Percentiles rank a stretch among this genome's conserved stretches.
phyloP scores from a whole-genome alignment of 2,888 invertebrate genomes.

The Diadegma fenestrale region DNA sequence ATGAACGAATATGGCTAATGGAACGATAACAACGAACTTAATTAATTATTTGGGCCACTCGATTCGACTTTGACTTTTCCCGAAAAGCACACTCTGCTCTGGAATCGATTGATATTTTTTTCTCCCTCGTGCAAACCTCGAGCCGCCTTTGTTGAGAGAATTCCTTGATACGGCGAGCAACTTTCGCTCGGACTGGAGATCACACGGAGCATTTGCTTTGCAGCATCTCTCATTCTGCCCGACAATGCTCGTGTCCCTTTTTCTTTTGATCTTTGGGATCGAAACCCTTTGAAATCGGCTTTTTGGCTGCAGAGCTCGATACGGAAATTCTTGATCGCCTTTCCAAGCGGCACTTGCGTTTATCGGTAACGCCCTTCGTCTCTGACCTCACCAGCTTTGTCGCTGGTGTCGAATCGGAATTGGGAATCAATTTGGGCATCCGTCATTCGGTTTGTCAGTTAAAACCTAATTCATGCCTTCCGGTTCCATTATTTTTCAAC shows the following conservation, averaged over 20 bases:
- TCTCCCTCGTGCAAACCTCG: not conserved
- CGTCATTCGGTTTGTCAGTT: slow-evolving; percentile 8
- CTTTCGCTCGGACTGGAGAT: slow-evolving; percentile 3
- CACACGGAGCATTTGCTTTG: slow-evolving; percentile 13
- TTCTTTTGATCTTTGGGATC: slow-evolving; percentile 56
- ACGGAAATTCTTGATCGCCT: slow-evolving; percentile 34
- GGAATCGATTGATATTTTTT: not conserved
- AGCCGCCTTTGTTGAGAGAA: slow-evolving; percentile 6
- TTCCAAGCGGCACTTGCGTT: slow-evolving; percentile 32
- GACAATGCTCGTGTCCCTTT: slow-evolving; percentile 6
- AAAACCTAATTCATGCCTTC: not conserved
- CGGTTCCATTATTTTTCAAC: not conserved
- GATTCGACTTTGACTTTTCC: not conserved
- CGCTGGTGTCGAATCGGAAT: slow-evolving; percentile 1
- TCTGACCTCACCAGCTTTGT: slow-evolving; percentile 8
- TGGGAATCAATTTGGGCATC: not conserved
- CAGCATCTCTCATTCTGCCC: slow-evolving; percentile 8
- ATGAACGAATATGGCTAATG: not conserved
- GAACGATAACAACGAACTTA: not conserved
- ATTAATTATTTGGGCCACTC: not conserved
- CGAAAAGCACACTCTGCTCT: too few species aligned
- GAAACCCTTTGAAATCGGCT: slow-evolving; percentile 48
- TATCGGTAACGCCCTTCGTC: not conserved
- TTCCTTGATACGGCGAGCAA: not conserved
- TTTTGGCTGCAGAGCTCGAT: slow-evolving; percentile 44